Conservation (phyloP, 2,113 vertebrate species). For the Pygoscelis antarcticus region DNA sequence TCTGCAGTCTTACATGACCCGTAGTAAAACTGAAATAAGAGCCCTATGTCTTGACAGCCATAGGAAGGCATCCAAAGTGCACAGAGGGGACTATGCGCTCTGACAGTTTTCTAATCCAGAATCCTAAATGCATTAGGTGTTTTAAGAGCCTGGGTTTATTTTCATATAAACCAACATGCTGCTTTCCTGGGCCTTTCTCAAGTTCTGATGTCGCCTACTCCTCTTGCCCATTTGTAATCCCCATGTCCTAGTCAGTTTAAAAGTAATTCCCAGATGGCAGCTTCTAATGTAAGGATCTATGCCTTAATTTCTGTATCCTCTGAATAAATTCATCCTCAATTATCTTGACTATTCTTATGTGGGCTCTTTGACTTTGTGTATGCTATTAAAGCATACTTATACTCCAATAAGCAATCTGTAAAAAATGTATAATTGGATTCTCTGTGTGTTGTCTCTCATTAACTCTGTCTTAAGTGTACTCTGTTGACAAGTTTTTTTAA, state of each 20-base stretch:
- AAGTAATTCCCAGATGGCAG: neutral
- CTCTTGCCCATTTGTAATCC: neutral
- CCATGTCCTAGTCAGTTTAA: neutral
- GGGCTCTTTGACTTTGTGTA: constrained; percentile 43
- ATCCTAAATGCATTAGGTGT: neutral
- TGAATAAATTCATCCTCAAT: constrained; percentile 1
- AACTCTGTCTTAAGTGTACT: constrained; percentile 27
- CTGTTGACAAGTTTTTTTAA: constrained; percentile 33
- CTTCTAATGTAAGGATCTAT: neutral
- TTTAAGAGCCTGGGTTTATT: neutral
- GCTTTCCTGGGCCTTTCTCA: neutral
- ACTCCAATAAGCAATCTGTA: constrained; percentile 36
- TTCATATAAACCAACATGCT: neutral
- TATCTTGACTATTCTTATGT: constrained; percentile 42
- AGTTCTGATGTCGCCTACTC: accelerated
- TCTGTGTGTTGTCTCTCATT: constrained; percentile 44
- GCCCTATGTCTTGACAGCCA: neutral
- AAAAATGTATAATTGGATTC: constrained; percentile 53
- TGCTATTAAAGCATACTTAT: constrained; percentile 41
- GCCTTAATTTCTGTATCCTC: neutral
- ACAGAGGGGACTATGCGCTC: neutral
- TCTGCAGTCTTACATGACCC: neutral
- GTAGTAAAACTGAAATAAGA: neutral
- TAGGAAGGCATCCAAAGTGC: neutral
- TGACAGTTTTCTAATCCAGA: neutral